Conservation (phyloP, 2,113 vertebrate genomes). For the Azemiops feae region DNA sequence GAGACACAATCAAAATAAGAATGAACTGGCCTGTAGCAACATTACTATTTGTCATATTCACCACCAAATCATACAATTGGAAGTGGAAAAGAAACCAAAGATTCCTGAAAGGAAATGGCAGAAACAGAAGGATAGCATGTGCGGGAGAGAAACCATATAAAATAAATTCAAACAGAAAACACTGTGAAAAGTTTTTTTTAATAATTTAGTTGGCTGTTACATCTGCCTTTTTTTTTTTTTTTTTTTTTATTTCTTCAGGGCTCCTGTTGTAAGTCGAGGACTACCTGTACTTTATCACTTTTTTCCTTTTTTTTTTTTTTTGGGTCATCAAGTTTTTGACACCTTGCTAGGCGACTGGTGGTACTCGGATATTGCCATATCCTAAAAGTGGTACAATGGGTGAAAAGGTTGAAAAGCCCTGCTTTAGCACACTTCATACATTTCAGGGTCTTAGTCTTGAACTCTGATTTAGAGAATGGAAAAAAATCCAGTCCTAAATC, state of each 20-base stretch:
- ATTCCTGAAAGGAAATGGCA: not conserved
- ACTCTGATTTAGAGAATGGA: not conserved
- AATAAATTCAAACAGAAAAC: not conserved
- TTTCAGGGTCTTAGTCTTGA: not conserved
- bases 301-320: too few species aligned
- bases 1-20: not conserved
- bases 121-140: not conserved
- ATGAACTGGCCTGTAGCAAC: not conserved
- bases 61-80: not conserved
- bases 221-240: not conserved
- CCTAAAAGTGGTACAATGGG: too few species aligned
- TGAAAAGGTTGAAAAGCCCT: too few species aligned
- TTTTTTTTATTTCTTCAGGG: too few species aligned
- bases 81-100: not conserved
- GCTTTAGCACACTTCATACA: too few species aligned
- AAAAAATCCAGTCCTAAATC: not conserved
- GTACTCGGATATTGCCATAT: too few species aligned
- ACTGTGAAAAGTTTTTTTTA: not conserved
- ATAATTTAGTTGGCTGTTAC: not conserved
- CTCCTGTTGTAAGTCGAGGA: too few species aligned
- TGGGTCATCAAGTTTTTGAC: too few species aligned
- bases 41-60: not conserved
- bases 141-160: not conserved
- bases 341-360: too few species aligned
- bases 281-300: too few species aligned